Conservation (phyloP, 2,113 vertebrate species). For the Centropus bengalensis region DNA sequence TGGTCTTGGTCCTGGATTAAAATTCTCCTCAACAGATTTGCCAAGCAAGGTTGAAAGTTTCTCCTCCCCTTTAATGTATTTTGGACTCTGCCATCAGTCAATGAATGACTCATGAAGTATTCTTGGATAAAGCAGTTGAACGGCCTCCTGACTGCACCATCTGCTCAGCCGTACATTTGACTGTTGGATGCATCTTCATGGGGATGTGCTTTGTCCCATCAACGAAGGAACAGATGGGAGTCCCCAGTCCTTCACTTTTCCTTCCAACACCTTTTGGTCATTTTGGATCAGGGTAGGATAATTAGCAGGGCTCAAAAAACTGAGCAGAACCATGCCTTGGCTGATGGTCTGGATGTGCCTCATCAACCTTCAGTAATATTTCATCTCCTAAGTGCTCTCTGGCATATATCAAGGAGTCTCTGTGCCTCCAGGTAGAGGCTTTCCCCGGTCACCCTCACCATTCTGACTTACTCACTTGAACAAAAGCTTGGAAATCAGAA, state of each 20-base stretch:
- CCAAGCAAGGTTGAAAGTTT: not conserved
- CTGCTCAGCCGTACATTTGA: constrained; percentile 5
- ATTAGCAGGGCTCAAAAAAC: not conserved
- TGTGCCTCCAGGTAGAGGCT: not conserved
- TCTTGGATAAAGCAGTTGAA: not conserved
- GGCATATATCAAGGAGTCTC: not conserved
- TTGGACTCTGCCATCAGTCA: not conserved
- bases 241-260: not conserved
- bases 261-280: not conserved
- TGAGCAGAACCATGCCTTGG: not conserved
- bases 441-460: not conserved
- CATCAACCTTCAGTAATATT: not conserved
- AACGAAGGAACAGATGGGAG: constrained; percentile 24
- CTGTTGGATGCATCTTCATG: not conserved
- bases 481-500: not conserved
- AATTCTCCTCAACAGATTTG: not conserved
- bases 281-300: not conserved
- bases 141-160: constrained; percentile 15
- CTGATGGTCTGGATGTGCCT: not conserved
- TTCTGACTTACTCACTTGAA: not conserved
- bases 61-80: not conserved
- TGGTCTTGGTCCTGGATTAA: not conserved
- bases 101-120: not conserved
- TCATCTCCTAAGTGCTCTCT: not conserved
- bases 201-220: not conserved